These are phyloP conservation scores for Lampris megalopsis DNA, from an alignment of 2,113 vertebrate genomes.

Conservation along the genomic window DNA sequence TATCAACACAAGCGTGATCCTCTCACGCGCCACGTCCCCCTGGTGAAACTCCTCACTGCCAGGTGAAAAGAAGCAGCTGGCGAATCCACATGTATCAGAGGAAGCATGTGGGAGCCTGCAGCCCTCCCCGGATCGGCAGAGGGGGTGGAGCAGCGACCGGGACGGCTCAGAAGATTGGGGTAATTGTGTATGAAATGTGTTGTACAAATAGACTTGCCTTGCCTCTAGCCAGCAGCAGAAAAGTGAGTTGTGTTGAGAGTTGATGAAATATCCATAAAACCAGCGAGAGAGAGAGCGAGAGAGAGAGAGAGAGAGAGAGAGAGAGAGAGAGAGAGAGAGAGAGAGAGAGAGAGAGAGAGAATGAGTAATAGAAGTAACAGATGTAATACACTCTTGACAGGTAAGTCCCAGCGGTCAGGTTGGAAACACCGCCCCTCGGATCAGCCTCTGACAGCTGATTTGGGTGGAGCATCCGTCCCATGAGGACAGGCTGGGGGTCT, in stretches of 20 bases:
- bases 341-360: constrained; percentile 20
- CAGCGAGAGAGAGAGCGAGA: not conserved
- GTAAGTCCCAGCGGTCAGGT: constrained; percentile 41
- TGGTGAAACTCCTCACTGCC: no score
- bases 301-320: constrained; percentile 16
- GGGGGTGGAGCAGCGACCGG: no score
- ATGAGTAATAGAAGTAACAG: no score
- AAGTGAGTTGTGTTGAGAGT: constrained; percentile 3
- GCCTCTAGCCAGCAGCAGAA: not conserved
- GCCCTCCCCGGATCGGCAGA: no score
- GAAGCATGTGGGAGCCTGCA: no score
- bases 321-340: constrained; percentile 18
- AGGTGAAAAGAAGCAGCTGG: no score
- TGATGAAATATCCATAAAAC: constrained; percentile 64
- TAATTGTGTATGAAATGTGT: no score
- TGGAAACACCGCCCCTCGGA: constrained; percentile 17
- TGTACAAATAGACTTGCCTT: constrained; percentile 39
- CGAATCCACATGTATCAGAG: no score
- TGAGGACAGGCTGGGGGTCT: no score
- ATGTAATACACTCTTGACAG: constrained; percentile 44
- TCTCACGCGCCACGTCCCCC: no score
- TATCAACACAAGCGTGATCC: no score
- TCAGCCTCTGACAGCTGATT: constrained; percentile 14
- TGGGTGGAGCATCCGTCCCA: constrained; percentile 56
- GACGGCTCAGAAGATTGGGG: no score